Evolutionary conservation across 2,888 invertebrate species (phyloP), one percentile per base, ranked within the genome.

Genomic region (Scaptodrosophila latifasciaeformis): DNA sequence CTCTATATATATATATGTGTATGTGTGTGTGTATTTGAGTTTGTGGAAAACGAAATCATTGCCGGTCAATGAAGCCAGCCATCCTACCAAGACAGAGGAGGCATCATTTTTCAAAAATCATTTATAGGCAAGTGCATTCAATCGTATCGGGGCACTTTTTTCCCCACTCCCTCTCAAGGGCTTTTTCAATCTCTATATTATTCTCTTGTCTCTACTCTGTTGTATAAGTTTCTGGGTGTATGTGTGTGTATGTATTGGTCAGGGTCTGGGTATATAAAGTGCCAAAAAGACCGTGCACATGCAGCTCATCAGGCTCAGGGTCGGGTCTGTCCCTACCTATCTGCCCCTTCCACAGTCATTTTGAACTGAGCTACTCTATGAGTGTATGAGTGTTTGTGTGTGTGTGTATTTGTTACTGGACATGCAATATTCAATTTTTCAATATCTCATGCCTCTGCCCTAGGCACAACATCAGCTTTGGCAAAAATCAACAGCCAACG

Each of bases 341-440:
- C n/a, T n/a, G n/a, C n/a, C n/a, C n/a, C 43, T 29, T n/a, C 5
- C 43, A 43, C 7, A 12, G 24, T 2, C 21, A n/a, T n/a, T n/a
- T n/a, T n/a, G n/a, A n/a, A n/a, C n/a, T n/a, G n/a, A n/a, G n/a
- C n/a, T n/a, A n/a, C n/a, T n/a, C n/a, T n/a, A n/a, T n/a, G n/a
- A n/a, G n/a, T n/a, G n/a, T n/a, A n/a, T n/a, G n/a, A n/a, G n/a
- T n/a, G n/a, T 12, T 4, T 43, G 5, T 64, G 56, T 21, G 46
- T 39, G 30, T 45, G 39, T 48, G 48, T 48, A 19, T 39, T 37
- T 54, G 43, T 55, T 55, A 54, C 58, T 62, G 63, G 54, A 49
- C 70, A 57, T 68, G 72, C 67, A 76, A 74, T 74, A 75, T 80
- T 76, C 81, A 76, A 78, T 80, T 80, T 76, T 80, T 74, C 74